phyloP scores from a whole-genome alignment of 2,797 vertebrate genomes.

The Trichosurus vulpecula region DNA sequence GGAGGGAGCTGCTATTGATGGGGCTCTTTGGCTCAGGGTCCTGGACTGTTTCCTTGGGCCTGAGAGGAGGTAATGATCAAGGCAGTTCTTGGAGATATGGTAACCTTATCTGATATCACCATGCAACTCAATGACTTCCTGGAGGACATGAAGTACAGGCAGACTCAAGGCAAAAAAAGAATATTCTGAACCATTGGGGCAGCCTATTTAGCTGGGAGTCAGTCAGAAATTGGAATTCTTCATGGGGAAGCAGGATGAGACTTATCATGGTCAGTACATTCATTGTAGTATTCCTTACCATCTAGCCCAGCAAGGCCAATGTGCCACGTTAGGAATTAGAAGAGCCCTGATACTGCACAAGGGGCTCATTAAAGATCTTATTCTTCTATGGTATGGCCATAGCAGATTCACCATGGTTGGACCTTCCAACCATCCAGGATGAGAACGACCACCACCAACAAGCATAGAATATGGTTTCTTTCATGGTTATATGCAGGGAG shows the following conservation, averaged over 20 bases:
- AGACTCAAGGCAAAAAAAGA: background rate
- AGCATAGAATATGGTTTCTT: too few species aligned
- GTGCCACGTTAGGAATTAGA: background rate
- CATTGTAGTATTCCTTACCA: background rate
- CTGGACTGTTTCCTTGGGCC: background rate
- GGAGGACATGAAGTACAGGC: background rate
- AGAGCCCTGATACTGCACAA: background rate
- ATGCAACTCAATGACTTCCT: background rate
- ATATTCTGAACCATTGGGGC: background rate
- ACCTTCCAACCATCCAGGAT: too few species aligned
- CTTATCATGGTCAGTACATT: background rate
- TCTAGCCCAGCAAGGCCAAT: background rate
- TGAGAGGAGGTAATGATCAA: background rate
- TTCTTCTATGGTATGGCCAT: too few species aligned
- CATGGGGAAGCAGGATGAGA: background rate
- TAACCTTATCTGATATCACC: background rate
- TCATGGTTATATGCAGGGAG: too few species aligned
- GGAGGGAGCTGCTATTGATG: background rate
- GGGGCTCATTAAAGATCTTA: too few species aligned
- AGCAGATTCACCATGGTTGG: too few species aligned
- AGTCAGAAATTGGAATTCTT: background rate
- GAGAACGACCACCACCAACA: too few species aligned
- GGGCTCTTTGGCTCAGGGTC: background rate
- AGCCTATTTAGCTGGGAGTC: background rate
- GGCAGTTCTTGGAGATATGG: background rate